Evolutionary conservation across 1,140 invertebrate genomes (phyloP).

Genomic region (Thalassaphorura encarpata): DNA sequence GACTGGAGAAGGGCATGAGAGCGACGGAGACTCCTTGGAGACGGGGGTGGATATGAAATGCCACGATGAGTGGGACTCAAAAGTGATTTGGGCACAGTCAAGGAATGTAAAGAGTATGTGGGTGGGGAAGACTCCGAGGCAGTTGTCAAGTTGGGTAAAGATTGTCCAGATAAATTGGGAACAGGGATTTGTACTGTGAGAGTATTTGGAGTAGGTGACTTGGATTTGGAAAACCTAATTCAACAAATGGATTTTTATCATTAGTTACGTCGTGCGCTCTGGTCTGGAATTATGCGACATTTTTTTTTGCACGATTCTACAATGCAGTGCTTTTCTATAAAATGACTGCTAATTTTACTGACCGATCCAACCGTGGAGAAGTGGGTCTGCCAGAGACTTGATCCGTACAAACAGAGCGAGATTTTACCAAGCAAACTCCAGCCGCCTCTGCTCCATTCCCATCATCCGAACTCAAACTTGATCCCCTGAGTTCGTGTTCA

Average conservation of each 20-base stretch:
- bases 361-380: conserved; percentile 33
- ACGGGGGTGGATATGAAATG: conserved; percentile 64
- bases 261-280: neutral
- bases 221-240: conserved; percentile 31
- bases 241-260: no score
- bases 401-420: conserved; percentile 26
- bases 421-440: conserved; percentile 9
- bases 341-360: no score
- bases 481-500: conserved; percentile 45
- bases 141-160: conserved; percentile 56
- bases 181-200: conserved; percentile 59
- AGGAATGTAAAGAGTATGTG: conserved; percentile 39
- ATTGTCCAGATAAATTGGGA: conserved; percentile 54
- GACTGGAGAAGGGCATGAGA: conserved; percentile 56
- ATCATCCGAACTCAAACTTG: conserved; percentile 50
- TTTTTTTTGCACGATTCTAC: no score
- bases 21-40: conserved; percentile 55
- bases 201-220: conserved; percentile 56
- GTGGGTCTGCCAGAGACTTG: conserved; percentile 23
- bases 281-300: no score
- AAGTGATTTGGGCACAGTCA: conserved; percentile 34
- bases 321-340: no score
- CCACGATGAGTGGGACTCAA: conserved; percentile 42
- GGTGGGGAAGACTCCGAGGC: conserved; percentile 42
- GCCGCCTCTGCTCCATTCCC: conserved; percentile 35